phyloP scores from a whole-genome alignment of 2,888 invertebrate species.

The Eustalomyia histrio region DNA sequence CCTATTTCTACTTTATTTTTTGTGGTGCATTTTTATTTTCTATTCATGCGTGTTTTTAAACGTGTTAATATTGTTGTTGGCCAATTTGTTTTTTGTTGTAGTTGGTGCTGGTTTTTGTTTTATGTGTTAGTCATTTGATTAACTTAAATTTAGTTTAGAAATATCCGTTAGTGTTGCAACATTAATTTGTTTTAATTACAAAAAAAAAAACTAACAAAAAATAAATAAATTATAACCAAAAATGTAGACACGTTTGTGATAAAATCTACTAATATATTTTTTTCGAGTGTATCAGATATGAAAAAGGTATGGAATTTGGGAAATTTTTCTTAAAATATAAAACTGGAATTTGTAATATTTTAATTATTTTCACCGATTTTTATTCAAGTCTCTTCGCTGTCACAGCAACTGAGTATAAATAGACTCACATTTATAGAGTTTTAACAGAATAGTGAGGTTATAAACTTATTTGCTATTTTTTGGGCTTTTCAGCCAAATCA shows the following conservation, averaged over 20 bases:
- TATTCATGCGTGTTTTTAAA: conserved; percentile 19
- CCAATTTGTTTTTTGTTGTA: conserved; percentile 37
- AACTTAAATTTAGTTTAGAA: conserved; percentile 77
- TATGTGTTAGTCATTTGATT: conserved; percentile 70
- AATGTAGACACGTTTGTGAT: conserved; percentile 37
- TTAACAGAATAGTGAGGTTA: too few relatives aligned
- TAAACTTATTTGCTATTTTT: too few relatives aligned
- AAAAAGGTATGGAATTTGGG: conserved; percentile 16
- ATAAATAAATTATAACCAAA: conserved; percentile 40
- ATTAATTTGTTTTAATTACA: conserved; percentile 68
- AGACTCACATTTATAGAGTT: too few relatives aligned
- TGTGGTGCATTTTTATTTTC: conserved; percentile 9
- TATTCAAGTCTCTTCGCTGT: too few relatives aligned
- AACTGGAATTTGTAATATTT: too few relatives aligned
- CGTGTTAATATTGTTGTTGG: conserved; percentile 1
- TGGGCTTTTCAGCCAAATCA: too few relatives aligned
- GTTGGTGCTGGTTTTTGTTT: conserved; percentile 34
- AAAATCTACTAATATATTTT: conserved; percentile 16
- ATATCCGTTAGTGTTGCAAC: conserved; percentile 77
- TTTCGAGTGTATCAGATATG: conserved; percentile 24
- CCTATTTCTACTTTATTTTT: neutral
- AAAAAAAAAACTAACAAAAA: conserved; percentile 48
- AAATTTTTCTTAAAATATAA: too few relatives aligned
- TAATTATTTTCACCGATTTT: too few relatives aligned
- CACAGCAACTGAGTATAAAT: too few relatives aligned